Base-by-base conservation (phyloP, 2,888 invertebrate genomes). In the Eupithecia insigniata region DNA sequence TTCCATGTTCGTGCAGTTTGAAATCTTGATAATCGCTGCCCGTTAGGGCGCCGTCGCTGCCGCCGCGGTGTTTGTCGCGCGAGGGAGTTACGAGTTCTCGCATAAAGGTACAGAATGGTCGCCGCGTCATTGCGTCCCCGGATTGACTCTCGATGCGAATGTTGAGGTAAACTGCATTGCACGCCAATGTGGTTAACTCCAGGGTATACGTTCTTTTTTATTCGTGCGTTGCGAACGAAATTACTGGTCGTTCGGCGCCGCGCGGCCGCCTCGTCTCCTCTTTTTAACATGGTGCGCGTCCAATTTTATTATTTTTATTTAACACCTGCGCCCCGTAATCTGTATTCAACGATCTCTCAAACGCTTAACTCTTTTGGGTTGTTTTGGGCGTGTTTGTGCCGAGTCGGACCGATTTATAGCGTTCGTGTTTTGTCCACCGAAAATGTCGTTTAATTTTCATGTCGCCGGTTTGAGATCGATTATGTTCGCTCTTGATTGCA, bases 231-330 rank as follows among this genome's bases (percentile, higher is more conserved):
- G 91, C 89, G 84, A 90, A 90, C 91, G 86, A 91, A 92, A 92
- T 91, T 87, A 92, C 89, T 86, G 84, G 86, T 85, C 85, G 88
- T 87, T 83, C 90, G 93, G 92, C 93, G 93, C 92, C 93, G 92
- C 86, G 87, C 92, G 89, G 92, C 90, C 91, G 91, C 87, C 79
- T 83, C 80, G 74, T 86, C 88, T 93, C 89, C 68, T 93, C 91
- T 92, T 93, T 93, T 93, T 93, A 86, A 84, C 85, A 75, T 85
- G 87, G 87, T 83, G 73, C 89, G 86, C 87, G 88, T 91, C 86
- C 83, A 86, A 90, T 90, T 93, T 93, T 93, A 92, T 94, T 94
- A 93, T 94, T 94, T 94, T 93, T 92, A 92, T 93, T 93, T 94
- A 94, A 94, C 93, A 94, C 93, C 93, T 93, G 93, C 93, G 89